Evolutionary conservation across 1,140 invertebrate species (phyloP).

Genomic region (Drosophila bifasciata): DNA sequence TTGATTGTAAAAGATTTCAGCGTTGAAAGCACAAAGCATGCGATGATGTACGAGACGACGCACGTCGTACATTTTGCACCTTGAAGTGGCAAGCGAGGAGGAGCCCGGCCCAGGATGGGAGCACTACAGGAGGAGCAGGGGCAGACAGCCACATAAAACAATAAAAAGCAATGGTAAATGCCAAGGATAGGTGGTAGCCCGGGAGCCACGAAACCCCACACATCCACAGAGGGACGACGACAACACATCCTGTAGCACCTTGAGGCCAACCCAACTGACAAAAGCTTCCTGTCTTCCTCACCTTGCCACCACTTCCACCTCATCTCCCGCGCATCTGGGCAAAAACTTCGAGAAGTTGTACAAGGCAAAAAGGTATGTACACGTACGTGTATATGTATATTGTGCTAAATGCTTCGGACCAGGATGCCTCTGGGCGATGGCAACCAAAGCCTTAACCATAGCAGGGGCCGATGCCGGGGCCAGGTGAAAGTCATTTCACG

Average conservation of each 20-base stretch:
- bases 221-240: slow-evolving; percentile 1
- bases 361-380: slow-evolving; percentile 1
- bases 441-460: slow-evolving; percentile 12
- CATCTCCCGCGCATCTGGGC: slow-evolving; percentile 6
- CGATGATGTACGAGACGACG: slow-evolving; percentile 67
- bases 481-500: slow-evolving; percentile 82
- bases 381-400: slow-evolving; percentile 45
- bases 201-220: too few relatives aligned
- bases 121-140: not conserved
- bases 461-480: slow-evolving; percentile 36
- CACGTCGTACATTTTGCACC: slow-evolving; percentile 68
- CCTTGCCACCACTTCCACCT: not conserved
- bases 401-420: slow-evolving; percentile 70
- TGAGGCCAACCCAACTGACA: slow-evolving; percentile 55
- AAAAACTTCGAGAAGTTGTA: slow-evolving; percentile 17
- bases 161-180: slow-evolving; percentile 64
- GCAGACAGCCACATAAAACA: slow-evolving; percentile 69
- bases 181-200: slow-evolving; percentile 37
- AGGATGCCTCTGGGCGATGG: slow-evolving; percentile 40
- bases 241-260: slow-evolving; percentile 58
- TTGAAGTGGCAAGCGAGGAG: slow-evolving; percentile 54
- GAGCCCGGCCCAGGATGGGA: not conserved
- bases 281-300: slow-evolving; percentile 38
- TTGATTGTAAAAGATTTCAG: slow-evolving; percentile 75
- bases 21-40: slow-evolving; percentile 68